A percentile compares a stretch with the other conserved stretches of the same genome.
phyloP scores from a whole-genome alignment of 92 coral and sea anemone species.

The Montipora capitata region DNA sequence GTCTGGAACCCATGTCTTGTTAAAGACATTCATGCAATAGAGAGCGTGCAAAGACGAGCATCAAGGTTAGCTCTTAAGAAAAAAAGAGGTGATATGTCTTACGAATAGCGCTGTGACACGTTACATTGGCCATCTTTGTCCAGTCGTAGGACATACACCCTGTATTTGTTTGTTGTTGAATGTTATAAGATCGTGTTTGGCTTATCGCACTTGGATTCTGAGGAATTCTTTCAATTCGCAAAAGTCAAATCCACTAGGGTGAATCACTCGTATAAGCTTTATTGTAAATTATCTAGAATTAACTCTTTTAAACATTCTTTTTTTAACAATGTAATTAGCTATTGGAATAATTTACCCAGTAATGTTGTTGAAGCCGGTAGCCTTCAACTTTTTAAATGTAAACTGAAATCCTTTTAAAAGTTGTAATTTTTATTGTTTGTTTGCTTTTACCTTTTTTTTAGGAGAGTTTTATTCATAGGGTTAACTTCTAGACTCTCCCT shows the following conservation, averaged over 20 bases:
- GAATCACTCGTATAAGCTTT: no score
- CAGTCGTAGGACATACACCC: no score
- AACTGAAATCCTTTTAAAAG: no score
- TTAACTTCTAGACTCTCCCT: no score
- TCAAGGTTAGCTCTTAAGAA: conserved; percentile 23
- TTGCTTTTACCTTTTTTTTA: no score
- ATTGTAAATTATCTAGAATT: no score
- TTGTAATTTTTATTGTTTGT: no score
- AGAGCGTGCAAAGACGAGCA: conserved; percentile 17
- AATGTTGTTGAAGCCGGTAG: not conserved
- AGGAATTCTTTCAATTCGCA: conserved; percentile 7
- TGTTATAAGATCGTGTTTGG: no score
- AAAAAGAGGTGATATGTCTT: conserved; percentile 37
- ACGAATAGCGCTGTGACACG: conserved; percentile 11
- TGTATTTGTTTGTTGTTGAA: no score
- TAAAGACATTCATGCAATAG: conserved; percentile 40
- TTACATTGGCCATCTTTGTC: conserved; percentile 39
- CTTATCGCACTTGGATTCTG: conserved; percentile 7
- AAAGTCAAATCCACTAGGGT: not conserved
- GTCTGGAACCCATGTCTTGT: conserved; percentile 39
- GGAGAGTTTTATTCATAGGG: no score
- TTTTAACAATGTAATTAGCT: not conserved
- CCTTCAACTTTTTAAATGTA: not conserved
- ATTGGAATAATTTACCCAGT: not conserved
- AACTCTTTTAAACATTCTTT: not conserved